phyloP scores from a whole-genome alignment of 2,113 vertebrate species.

The Fregetta grallaria region DNA sequence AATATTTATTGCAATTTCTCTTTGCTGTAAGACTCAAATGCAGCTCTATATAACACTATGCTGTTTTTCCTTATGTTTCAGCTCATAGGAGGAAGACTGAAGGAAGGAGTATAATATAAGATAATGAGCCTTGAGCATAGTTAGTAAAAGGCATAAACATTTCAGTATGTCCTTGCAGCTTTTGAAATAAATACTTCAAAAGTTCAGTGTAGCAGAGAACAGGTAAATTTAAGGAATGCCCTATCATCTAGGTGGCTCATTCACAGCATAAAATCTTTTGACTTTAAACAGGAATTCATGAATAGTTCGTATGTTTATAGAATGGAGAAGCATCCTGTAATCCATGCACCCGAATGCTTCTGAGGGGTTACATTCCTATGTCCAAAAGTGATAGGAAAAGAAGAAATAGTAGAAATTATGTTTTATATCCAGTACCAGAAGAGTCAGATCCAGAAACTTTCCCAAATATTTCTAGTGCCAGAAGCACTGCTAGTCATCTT shows the following conservation, averaged over 20 bases:
- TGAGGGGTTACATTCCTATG: neutral
- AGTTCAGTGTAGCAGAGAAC: neutral
- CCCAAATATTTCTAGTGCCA: neutral
- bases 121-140: neutral
- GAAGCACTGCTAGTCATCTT: neutral
- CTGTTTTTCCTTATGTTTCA: neutral
- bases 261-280: neutral
- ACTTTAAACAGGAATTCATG: neutral
- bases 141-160: neutral
- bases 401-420: neutral
- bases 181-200: neutral
- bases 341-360: neutral
- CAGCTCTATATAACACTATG: neutral
- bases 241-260: neutral
- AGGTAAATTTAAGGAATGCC: neutral
- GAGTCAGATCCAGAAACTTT: neutral
- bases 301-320: neutral
- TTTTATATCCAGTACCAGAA: neutral
- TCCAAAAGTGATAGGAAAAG: neutral
- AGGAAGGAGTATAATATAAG: neutral
- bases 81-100: slow-evolving; percentile 9
- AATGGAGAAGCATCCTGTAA: neutral
- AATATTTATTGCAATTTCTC: neutral
- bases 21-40: neutral
- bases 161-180: neutral